Evolutionary conservation across 1,140 invertebrate genomes (phyloP).

Genomic region (Drosophila kikkawai): DNA sequence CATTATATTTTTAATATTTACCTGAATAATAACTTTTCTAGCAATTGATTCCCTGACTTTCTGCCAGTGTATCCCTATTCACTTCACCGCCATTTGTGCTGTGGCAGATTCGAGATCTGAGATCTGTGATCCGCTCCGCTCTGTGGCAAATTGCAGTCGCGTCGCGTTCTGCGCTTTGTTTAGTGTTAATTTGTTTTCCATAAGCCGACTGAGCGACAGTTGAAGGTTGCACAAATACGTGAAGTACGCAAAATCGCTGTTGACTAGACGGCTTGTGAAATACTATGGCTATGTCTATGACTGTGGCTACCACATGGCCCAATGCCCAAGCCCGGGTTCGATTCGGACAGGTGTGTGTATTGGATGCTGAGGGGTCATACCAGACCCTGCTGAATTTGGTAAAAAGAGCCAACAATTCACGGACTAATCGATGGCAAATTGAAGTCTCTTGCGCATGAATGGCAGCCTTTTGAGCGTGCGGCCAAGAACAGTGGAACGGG

Average conservation of each 20-base stretch:
- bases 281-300: slow-evolving; percentile 3
- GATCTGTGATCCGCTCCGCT: slow-evolving; percentile 47
- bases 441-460: slow-evolving; percentile 53
- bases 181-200: slow-evolving; percentile 75
- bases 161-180: slow-evolving; percentile 61
- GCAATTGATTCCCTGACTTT: background rate
- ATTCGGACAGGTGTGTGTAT: slow-evolving; percentile 27
- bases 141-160: slow-evolving; percentile 79
- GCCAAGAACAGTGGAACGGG: slow-evolving; percentile 56
- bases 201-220: slow-evolving; percentile 61
- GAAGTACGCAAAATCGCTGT: slow-evolving; percentile 60
- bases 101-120: slow-evolving; percentile 51
- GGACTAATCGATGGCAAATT: slow-evolving; percentile 65
- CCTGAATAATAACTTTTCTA: background rate
- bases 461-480: slow-evolving; percentile 58
- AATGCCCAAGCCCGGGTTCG: slow-evolving; percentile 4
- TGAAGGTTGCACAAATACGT: slow-evolving; percentile 75
- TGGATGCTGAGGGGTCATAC: slow-evolving; percentile 27
- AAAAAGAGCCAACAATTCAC: slow-evolving; percentile 17
- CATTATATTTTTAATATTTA: background rate
- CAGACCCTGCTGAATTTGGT: slow-evolving; percentile 4
- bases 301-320: slow-evolving; percentile 10
- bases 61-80: slow-evolving; percentile 31
- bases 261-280: slow-evolving; percentile 52
- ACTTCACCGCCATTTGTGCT: slow-evolving; percentile 30